Evolutionary conservation across 2,113 vertebrate genomes (phyloP).

Genomic region (Theristicus caerulescens): DNA sequence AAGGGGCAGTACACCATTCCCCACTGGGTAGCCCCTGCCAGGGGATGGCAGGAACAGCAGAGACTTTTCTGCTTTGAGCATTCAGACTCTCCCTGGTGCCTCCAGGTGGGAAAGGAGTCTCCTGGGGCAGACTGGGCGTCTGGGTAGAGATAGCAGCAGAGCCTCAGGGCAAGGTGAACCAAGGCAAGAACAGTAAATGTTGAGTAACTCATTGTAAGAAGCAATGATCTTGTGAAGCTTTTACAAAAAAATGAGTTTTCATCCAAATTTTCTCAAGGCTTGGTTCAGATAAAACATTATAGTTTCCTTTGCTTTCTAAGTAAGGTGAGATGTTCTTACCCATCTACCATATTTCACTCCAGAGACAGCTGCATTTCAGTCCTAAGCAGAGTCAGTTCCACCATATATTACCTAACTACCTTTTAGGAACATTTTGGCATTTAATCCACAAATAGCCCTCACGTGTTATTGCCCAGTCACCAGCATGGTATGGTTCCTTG

Average conservation of each 20-base stretch:
- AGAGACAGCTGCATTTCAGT: background rate
- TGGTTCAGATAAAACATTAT: background rate
- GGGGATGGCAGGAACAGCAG: background rate
- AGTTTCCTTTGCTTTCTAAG: background rate
- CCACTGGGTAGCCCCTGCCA: background rate
- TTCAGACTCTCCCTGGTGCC: background rate
- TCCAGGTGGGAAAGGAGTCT: background rate
- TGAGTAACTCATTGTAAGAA: background rate
- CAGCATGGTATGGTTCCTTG: background rate
- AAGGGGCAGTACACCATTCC: background rate
- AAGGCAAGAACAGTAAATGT: background rate
- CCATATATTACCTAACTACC: background rate
- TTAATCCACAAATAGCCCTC: background rate
- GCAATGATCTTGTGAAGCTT: background rate
- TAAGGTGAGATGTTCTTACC: background rate
- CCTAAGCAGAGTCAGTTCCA: background rate
- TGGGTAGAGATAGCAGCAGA: background rate
- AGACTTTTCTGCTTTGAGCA: background rate
- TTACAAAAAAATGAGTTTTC: background rate
- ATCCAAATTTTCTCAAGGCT: background rate
- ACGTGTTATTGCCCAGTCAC: background rate
- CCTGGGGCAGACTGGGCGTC: rapidly evolving
- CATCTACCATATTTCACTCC: background rate
- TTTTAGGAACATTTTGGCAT: background rate
- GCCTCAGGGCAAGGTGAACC: background rate